phyloP scores from a whole-genome alignment of 1,140 invertebrate genomes.

The Cyclina sinensis region DNA sequence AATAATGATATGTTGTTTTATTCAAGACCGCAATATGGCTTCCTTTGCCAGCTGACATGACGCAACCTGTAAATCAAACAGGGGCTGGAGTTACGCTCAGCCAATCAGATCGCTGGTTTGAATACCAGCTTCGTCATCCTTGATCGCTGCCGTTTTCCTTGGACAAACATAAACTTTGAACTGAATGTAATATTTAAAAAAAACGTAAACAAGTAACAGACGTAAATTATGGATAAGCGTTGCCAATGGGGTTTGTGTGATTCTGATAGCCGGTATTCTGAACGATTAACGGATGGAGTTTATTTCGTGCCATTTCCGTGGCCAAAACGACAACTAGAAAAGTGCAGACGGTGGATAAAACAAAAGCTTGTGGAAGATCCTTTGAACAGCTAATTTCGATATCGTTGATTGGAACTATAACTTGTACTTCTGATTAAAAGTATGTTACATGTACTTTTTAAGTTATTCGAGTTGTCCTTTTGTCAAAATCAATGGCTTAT shows the following conservation, averaged over 20 bases:
- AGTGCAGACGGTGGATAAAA: constrained; percentile 73
- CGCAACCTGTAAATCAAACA: no score
- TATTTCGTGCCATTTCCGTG: constrained; percentile 72
- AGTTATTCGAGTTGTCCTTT: no score
- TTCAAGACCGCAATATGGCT: no score
- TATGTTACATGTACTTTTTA: no score
- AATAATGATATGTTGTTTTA: no score
- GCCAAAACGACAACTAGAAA: constrained; percentile 67
- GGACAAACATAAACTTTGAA: neutral
- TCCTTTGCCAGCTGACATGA: no score
- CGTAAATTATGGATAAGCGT: constrained; percentile 52
- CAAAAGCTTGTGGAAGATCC: constrained; percentile 72
- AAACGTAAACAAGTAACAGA: constrained; percentile 35
- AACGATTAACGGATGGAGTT: constrained; percentile 42
- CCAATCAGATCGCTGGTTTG: neutral
- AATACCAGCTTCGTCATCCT: neutral
- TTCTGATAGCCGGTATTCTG: constrained; percentile 53
- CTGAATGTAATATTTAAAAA: neutral
- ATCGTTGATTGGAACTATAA: constrained; percentile 67
- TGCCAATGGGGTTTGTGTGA: no score
- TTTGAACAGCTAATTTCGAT: constrained; percentile 66
- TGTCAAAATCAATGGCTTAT: no score
- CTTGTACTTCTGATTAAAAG: constrained; percentile 64
- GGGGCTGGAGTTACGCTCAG: no score
- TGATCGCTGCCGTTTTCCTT: neutral